Evolutionary conservation across 2,888 invertebrate genomes (phyloP).

Genomic region (Aleiodes testaceus): DNA sequence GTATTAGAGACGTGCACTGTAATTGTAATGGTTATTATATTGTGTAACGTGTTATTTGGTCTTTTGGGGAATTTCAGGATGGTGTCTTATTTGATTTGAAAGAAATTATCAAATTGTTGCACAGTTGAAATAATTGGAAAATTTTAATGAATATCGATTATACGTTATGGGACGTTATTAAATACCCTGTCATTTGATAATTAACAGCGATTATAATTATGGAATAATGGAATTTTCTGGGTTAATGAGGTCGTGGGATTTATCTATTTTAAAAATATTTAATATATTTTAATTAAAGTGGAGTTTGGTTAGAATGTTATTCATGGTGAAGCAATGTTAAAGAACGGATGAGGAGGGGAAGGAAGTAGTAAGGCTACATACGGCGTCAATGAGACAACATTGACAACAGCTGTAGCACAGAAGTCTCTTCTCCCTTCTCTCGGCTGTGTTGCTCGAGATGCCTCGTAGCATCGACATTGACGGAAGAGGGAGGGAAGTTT

Average conservation of each 20-base stretch:
- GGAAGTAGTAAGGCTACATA: slow-evolving; percentile 36
- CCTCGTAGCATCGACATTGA: slow-evolving; percentile 47
- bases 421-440: slow-evolving; percentile 33
- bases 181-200: no score
- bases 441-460: slow-evolving; percentile 35
- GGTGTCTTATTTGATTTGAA: no score
- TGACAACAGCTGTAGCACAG: slow-evolving; percentile 56
- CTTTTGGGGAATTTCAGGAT: no score
- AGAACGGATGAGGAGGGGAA: slow-evolving; percentile 31
- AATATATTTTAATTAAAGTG: background rate
- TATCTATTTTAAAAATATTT: no score
- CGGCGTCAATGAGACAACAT: slow-evolving; percentile 61
- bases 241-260: no score
- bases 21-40: slow-evolving; percentile 19
- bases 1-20: slow-evolving; percentile 21
- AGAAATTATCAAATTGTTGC: no score
- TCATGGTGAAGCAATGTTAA: slow-evolving; percentile 14
- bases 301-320: slow-evolving; percentile 22
- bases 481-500: slow-evolving; percentile 36
- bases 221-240: no score
- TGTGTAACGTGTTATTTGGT: background rate
- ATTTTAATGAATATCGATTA: no score
- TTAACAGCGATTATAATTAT: no score
- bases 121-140: no score
- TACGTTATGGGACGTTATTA: no score